Base-by-base conservation (phyloP, 1,140 invertebrate genomes). In the Tenebrio molitor region DNA sequence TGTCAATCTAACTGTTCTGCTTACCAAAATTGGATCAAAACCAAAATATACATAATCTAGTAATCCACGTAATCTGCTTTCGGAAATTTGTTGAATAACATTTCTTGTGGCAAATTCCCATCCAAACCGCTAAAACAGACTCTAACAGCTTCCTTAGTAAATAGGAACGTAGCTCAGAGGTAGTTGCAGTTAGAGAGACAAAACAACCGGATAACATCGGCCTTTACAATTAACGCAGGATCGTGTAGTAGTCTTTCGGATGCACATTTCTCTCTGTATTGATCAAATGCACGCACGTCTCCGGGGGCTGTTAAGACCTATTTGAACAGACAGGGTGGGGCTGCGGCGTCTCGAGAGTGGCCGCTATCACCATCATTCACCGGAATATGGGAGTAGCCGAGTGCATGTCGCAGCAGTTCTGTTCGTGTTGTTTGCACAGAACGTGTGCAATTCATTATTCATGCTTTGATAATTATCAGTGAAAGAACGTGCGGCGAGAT, bases 371-470 rank as follows among this genome's bases (percentile, higher is more conserved):
- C 63, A 66, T 41, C 64, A 67, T 67, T 42, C 64, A 67, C 44
- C 41, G 25, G 64, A 23, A 66, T 66, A 66, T 44, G 42, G 42
- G 36, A 66, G 36, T 66, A 66, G 39, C 36, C 64, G 36, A n/a
- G 36, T 66, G 34, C 36, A 66, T 66, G 64, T 66, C 36, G 23
- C 42, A 65, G 36, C 36, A 19, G 19, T 44, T 42, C 64, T 66
- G 64, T 66, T 66, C 64, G 64, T 66, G 64, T 66, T 66, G 64
- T 66, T 66, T 66, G 64, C 64, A 66, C 62, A 34, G 62, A 68
- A 73, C 71, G 74, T 72, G 74, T 75, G 74, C 74, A 72, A 75
- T 75, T 75, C 71, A 75, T 75, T 75, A 75, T 75, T 75, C 74
- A 75, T 69, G 71, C 70, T 75, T 75, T 75, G 70, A 75, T 75